These are phyloP conservation scores for Heptranchias perlo DNA, from an alignment of 2,113 vertebrate genomes.

Conservation along the genomic window DNA sequence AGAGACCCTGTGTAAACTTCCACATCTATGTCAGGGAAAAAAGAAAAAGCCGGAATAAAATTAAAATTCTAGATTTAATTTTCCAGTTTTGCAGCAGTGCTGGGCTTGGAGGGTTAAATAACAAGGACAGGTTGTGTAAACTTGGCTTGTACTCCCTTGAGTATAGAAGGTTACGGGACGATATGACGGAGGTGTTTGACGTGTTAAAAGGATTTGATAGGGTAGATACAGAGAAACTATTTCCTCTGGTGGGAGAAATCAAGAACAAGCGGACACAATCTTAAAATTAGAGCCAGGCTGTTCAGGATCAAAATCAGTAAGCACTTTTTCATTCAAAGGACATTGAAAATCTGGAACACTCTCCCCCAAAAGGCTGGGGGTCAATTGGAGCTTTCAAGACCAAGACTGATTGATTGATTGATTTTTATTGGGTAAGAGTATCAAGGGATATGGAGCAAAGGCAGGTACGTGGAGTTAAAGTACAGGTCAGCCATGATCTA, in stretches of 20 bases:
- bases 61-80: too few species aligned
- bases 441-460: too few species aligned
- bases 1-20: constrained; percentile 88
- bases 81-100: neutral
- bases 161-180: neutral
- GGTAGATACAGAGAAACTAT: neutral
- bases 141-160: neutral
- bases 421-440: neutral
- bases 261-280: neutral
- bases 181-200: neutral
- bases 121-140: neutral
- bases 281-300: neutral
- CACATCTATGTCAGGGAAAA: constrained; percentile 70
- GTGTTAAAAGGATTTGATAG: neutral
- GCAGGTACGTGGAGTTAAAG: too few species aligned
- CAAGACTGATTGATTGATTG: neutral
- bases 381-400: neutral
- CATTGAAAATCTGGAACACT: neutral
- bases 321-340: neutral
- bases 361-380: neutral
- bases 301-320: neutral
- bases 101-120: neutral
- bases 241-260: neutral
- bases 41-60: neutral
- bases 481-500: too few species aligned